Conservation (phyloP, 2,888 invertebrate species). For the Lacanobia wlatinum region DNA sequence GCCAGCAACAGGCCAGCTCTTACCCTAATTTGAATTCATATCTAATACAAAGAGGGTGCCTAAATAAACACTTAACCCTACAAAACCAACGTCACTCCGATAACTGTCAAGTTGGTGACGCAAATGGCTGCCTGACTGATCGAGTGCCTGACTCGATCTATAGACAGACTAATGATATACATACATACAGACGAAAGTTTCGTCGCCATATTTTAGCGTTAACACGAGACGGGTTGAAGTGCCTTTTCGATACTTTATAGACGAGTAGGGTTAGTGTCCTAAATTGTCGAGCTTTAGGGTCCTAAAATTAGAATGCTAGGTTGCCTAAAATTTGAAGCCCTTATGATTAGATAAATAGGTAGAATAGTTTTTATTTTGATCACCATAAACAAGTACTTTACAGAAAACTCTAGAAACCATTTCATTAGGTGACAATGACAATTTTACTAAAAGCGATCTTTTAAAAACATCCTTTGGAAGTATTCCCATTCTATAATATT, state of each 20-base stretch:
- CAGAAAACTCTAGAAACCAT: no score
- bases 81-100: slow-evolving; percentile 35
- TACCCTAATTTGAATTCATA: slow-evolving; percentile 24
- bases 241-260: neutral
- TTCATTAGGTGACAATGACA: no score
- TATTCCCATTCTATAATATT: no score
- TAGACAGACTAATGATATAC: slow-evolving; percentile 27
- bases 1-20: slow-evolving; percentile 8
- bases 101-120: slow-evolving; percentile 47
- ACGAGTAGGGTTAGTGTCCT: neutral
- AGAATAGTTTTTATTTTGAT: no score
- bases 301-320: slow-evolving; percentile 26
- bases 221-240: slow-evolving; percentile 10
- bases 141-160: slow-evolving; percentile 32
- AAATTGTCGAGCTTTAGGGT: neutral
- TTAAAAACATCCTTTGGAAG: no score
- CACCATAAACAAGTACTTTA: no score
- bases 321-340: slow-evolving; percentile 10
- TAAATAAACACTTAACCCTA: slow-evolving; percentile 45
- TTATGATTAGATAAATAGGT: no score
- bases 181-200: slow-evolving; percentile 18
- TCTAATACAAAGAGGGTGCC: slow-evolving; percentile 33
- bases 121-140: slow-evolving; percentile 45
- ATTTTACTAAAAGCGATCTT: no score
- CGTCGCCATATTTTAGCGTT: slow-evolving; percentile 21